These are phyloP conservation scores for Sphenopsis melanotis DNA, from an alignment of 2,797 vertebrate genomes.

Conservation along the genomic window DNA sequence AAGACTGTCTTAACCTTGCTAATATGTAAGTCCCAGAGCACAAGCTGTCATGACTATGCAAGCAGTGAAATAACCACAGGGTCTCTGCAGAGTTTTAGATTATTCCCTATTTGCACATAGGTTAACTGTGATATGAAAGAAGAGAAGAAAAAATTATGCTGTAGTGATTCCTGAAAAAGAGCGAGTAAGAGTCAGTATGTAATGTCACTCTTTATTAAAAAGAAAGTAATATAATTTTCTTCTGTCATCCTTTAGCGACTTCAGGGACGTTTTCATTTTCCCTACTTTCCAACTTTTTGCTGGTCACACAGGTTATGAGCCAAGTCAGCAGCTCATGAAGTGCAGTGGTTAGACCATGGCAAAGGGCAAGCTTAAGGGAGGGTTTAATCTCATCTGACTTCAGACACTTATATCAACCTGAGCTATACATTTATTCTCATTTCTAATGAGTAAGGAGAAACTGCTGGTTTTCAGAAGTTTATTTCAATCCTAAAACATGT, in stretches of 20 bases:
- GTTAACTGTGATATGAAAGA: conserved; percentile 48
- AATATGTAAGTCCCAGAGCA: conserved; percentile 23
- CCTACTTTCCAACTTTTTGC: neutral
- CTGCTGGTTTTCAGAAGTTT: neutral
- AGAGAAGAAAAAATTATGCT: neutral
- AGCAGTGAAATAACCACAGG: conserved; percentile 36
- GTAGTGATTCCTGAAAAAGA: neutral
- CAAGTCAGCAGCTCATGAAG: neutral
- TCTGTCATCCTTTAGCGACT: neutral
- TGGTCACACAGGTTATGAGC: neutral
- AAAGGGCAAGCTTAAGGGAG: neutral
- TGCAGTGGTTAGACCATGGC: neutral
- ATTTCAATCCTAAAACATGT: neutral
- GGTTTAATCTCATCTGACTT: neutral
- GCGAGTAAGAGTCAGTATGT: neutral
- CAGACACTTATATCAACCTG: neutral
- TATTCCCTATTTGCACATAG: conserved; percentile 50
- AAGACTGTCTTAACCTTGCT: conserved; percentile 45
- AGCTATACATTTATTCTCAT: neutral
- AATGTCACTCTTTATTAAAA: neutral
- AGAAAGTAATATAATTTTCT: neutral
- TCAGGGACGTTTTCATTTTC: neutral
- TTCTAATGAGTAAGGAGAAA: neutral
- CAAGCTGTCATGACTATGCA: conserved; percentile 46
- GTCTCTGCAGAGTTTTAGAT: conserved; percentile 46